Conservation (phyloP, 2,888 invertebrate genomes). For the Erannis defoliaria region DNA sequence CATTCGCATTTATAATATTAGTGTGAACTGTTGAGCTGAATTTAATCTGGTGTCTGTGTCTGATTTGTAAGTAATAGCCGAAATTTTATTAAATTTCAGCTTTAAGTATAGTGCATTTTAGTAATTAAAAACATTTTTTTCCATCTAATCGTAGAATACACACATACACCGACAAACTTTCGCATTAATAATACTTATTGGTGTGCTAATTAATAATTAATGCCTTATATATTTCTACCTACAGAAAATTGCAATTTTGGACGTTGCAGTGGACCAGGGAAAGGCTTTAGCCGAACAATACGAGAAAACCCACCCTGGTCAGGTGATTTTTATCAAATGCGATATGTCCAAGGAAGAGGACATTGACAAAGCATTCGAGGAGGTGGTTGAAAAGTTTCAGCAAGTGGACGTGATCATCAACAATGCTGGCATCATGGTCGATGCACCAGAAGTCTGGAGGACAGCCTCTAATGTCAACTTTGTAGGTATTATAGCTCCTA, state of each 20-base stretch:
- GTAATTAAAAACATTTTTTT: too few relatives aligned
- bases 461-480: constrained; percentile 53
- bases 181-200: too few relatives aligned
- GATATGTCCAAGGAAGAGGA: constrained; percentile 46
- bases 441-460: constrained; percentile 49
- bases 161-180: too few relatives aligned
- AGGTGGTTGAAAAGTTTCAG: constrained; percentile 46
- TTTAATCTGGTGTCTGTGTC: too few relatives aligned
- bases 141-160: too few relatives aligned
- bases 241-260: constrained; percentile 56
- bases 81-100: background rate
- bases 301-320: constrained; percentile 11
- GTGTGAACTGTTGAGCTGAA: too few relatives aligned
- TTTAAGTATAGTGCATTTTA: too few relatives aligned
- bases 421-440: constrained; percentile 58
- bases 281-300: constrained; percentile 46
- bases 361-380: constrained; percentile 46
- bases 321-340: constrained; percentile 27
- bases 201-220: too few relatives aligned
- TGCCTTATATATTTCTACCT: too few relatives aligned
- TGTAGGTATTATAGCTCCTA: constrained; percentile 39
- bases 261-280: constrained; percentile 32
- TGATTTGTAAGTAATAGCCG: background rate
- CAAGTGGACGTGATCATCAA: constrained; percentile 56
- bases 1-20: too few relatives aligned